Conservation (phyloP, 64 coral and sea anemone species). For the Dendrophyllia cribrosa region DNA sequence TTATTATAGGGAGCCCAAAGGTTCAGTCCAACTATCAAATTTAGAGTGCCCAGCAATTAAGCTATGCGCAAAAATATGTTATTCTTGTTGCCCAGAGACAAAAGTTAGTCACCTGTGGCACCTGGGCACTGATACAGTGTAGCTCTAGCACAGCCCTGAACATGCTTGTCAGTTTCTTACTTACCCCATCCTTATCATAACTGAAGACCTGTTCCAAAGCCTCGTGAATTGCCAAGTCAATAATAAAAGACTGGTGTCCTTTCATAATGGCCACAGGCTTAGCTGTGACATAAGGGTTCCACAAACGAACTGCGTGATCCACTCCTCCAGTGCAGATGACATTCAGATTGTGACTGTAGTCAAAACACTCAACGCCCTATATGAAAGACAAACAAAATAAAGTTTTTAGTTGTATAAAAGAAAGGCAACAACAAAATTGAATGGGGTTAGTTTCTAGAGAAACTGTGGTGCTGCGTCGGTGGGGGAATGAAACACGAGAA, state of each 20-base stretch:
- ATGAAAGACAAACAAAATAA: not conserved
- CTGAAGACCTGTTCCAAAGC: conserved; percentile 83
- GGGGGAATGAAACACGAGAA: too few species aligned
- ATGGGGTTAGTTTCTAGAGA: too few species aligned
- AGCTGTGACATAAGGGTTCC: conserved; percentile 95
- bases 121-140: too few species aligned
- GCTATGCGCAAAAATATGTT: too few species aligned
- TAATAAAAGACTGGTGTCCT: conserved; percentile 87
- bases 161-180: not conserved
- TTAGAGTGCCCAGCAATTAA: too few species aligned
- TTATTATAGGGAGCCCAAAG: too few species aligned
- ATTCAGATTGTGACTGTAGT: conserved; percentile 80
- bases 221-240: conserved; percentile 83
- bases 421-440: not conserved
- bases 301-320: conserved; percentile 91
- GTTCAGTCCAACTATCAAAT: too few species aligned
- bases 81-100: too few species aligned
- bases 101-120: too few species aligned
- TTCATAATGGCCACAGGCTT: conserved; percentile 96
- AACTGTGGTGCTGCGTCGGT: too few species aligned
- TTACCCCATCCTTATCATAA: conserved; percentile 94
- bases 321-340: conserved; percentile 92
- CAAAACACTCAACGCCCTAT: conserved; percentile 96
- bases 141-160: too few species aligned
- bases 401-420: not conserved